A percentile compares a stretch with the other conserved stretches of the same genome.
phyloP scores from a whole-genome alignment of 1,140 invertebrate species.

The Chrysoperla carnea region DNA sequence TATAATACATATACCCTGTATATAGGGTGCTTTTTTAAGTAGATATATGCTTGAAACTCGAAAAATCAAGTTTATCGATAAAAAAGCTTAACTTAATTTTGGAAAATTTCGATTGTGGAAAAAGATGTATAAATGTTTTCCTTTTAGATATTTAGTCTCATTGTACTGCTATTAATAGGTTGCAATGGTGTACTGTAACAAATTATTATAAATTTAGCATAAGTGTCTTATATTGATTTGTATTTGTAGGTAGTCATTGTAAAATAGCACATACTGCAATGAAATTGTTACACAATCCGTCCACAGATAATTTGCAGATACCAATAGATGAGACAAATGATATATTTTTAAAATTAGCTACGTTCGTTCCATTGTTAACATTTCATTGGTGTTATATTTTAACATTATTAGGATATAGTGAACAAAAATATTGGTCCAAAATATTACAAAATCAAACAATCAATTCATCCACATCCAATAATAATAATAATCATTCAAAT shows the following conservation, averaged over 20 bases:
- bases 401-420: conserved; percentile 43
- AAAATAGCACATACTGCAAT: conserved; percentile 40
- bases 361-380: conserved; percentile 35
- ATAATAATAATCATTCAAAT: conserved; percentile 2
- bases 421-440: conserved; percentile 39
- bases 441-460: conserved; percentile 21
- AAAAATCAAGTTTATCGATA: too few species aligned
- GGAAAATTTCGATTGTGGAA: too few species aligned
- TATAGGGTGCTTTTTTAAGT: too few species aligned
- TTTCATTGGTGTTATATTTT: conserved; percentile 56
- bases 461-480: conserved; percentile 17
- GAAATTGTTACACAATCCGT: conserved; percentile 13
- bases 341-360: conserved; percentile 30
- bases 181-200: too few species aligned
- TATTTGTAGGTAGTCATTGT: conserved; percentile 31
- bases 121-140: too few species aligned
- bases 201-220: too few species aligned
- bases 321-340: conserved; percentile 30
- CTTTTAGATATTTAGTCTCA: too few species aligned
- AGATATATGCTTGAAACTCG: too few species aligned
- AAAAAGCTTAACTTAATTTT: too few species aligned
- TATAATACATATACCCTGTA: too few species aligned
- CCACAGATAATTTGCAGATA: conserved; percentile 16
- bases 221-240: too few species aligned
- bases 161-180: too few species aligned